Percentiles rank a stretch among this genome's conserved stretches.
phyloP scores from a whole-genome alignment of 1,140 invertebrate genomes.

The Aphelinus atriplicis region DNA sequence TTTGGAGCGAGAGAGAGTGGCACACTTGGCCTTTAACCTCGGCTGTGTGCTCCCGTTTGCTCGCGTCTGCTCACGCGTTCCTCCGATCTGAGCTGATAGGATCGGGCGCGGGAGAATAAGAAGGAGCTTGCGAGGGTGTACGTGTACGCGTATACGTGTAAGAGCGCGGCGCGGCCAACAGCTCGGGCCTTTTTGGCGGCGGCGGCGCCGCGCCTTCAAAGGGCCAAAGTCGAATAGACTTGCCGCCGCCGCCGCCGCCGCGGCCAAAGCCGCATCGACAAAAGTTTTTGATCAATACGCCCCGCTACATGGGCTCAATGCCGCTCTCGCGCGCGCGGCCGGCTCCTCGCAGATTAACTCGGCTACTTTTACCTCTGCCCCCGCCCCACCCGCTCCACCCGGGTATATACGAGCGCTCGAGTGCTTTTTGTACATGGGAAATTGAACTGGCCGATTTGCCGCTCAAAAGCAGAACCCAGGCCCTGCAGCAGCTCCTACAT shows the following conservation, averaged over 20 bases:
- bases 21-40: too few relatives aligned
- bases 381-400: neutral
- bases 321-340: neutral
- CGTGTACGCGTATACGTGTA: too few relatives aligned
- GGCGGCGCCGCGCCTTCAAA: conserved; percentile 11
- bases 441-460: conserved; percentile 19
- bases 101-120: too few relatives aligned
- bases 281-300: conserved; percentile 38
- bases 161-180: too few relatives aligned
- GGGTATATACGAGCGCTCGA: neutral
- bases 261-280: conserved; percentile 15
- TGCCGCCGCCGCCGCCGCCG: neutral
- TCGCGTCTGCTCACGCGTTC: too few relatives aligned
- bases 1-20: too few relatives aligned
- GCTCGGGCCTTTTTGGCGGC: too few relatives aligned
- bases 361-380: conserved; percentile 10
- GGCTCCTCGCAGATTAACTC: conserved; percentile 22
- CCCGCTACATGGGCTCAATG: conserved; percentile 4
- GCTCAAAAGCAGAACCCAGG: neutral
- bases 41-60: too few relatives aligned
- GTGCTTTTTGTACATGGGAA: conserved; percentile 34
- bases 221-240: conserved; percentile 24
- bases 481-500: too few relatives aligned
- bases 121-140: too few relatives aligned
- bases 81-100: too few relatives aligned